Evolutionary conservation across 35 echinoderm and acorn worm genomes (phyloP).

Genomic region (Chiridota heheva): DNA sequence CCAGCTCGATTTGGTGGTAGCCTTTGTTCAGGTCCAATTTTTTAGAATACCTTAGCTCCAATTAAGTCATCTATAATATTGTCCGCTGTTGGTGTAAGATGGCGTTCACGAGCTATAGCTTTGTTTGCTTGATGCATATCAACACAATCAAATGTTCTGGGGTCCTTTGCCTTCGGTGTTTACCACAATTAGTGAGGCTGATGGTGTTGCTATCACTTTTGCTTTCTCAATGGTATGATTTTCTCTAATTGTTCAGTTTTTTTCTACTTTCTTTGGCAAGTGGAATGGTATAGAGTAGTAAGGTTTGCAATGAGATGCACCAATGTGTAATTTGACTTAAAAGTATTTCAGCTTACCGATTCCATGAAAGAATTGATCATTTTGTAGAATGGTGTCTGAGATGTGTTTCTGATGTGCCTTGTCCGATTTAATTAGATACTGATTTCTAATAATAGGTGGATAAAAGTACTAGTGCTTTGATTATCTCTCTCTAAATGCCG

Average conservation of each 20-base stretch:
- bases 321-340: conserved; percentile 28
- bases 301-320: conserved; percentile 47
- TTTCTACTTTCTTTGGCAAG: conserved; percentile 51
- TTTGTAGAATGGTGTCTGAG: too few relatives aligned
- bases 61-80: conserved; percentile 32
- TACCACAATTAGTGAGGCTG: conserved; percentile 19
- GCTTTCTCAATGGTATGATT: conserved; percentile 1
- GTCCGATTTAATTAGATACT: too few relatives aligned
- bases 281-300: conserved; percentile 62
- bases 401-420: too few relatives aligned
- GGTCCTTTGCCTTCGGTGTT: conserved; percentile 9
- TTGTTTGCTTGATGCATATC: conserved; percentile 35
- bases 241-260: neutral
- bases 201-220: neutral
- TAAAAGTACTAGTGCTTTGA: too few relatives aligned
- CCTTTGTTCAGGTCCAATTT: conserved; percentile 55
- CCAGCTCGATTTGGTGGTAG: conserved; percentile 46
- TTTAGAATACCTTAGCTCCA: conserved; percentile 43
- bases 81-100: too few relatives aligned
- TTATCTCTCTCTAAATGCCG: too few relatives aligned
- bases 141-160: conserved; percentile 16
- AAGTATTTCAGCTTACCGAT: conserved; percentile 55
- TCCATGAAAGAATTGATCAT: conserved; percentile 28
- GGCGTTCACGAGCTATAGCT: neutral
- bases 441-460: too few relatives aligned